phyloP scores from a whole-genome alignment of 2,888 invertebrate genomes.

The Lepidocyrtinus sp. region DNA sequence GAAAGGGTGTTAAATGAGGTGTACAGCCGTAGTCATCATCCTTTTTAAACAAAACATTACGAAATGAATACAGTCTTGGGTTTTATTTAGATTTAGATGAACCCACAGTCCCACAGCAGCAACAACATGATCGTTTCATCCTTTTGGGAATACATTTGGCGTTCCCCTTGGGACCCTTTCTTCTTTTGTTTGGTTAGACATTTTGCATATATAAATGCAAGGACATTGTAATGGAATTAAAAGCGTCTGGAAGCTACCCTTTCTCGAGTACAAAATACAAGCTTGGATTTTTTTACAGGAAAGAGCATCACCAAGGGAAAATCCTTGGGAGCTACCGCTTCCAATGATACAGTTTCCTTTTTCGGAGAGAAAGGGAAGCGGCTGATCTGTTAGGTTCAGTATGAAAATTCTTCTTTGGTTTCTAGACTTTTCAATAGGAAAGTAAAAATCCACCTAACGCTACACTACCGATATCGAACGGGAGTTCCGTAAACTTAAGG shows the following conservation, averaged over 20 bases:
- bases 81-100: too few relatives aligned
- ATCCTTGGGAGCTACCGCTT: too few relatives aligned
- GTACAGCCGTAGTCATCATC: too few relatives aligned
- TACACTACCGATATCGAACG: constrained; percentile 40
- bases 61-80: too few relatives aligned
- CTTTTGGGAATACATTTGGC: background rate
- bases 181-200: constrained; percentile 51
- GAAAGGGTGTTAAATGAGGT: too few relatives aligned
- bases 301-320: background rate
- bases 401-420: too few relatives aligned
- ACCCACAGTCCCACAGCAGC: too few relatives aligned
- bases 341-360: constrained; percentile 34
- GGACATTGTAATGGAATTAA: constrained; percentile 52
- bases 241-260: constrained; percentile 42
- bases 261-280: too few relatives aligned
- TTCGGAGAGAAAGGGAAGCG: constrained; percentile 51
- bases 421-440: too few relatives aligned
- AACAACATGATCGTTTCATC: background rate
- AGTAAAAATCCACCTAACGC: too few relatives aligned
- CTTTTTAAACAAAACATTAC: too few relatives aligned
- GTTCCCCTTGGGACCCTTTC: constrained; percentile 23
- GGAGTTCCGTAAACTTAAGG: constrained; percentile 34
- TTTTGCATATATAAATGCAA: constrained; percentile 57
- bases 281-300: too few relatives aligned
- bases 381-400: constrained; percentile 34